Conservation (phyloP, 2,888 invertebrate species). For the Drepana falcataria region DNA sequence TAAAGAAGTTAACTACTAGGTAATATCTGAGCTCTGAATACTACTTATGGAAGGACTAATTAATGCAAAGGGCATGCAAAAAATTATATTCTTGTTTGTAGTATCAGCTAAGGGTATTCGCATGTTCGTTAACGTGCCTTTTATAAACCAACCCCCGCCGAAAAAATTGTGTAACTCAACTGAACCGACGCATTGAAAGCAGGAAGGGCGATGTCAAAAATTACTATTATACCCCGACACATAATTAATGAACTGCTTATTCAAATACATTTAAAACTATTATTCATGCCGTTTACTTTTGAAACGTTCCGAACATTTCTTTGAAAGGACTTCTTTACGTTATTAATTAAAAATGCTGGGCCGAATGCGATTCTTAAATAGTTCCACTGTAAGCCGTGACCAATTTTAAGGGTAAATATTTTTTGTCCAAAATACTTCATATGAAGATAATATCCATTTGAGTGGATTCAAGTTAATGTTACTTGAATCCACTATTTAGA, state of each 20-base stretch:
- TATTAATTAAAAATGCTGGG: constrained; percentile 65
- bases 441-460: constrained; percentile 19
- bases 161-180: constrained; percentile 71
- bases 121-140: constrained; percentile 4
- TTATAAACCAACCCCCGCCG: constrained; percentile 29
- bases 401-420: constrained; percentile 52
- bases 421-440: constrained; percentile 34
- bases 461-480: constrained; percentile 18
- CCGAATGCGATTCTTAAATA: constrained; percentile 58
- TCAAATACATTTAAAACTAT: constrained; percentile 79
- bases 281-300: constrained; percentile 77
- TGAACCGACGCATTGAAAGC: constrained; percentile 63
- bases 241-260: constrained; percentile 78
- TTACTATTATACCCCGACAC: constrained; percentile 68
- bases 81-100: too few relatives aligned
- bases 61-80: too few relatives aligned
- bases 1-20: too few relatives aligned
- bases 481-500: too few relatives aligned
- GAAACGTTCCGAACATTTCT: constrained; percentile 70
- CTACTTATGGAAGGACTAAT: too few relatives aligned
- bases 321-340: constrained; percentile 61
- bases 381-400: constrained; percentile 34
- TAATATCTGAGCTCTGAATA: too few relatives aligned
- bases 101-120: background rate
- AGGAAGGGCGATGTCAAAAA: constrained; percentile 77